Percentiles rank a stretch among this genome's conserved stretches.
Conservation (phyloP, 2,113 vertebrate genomes). For the Sorex fumeus region DNA sequence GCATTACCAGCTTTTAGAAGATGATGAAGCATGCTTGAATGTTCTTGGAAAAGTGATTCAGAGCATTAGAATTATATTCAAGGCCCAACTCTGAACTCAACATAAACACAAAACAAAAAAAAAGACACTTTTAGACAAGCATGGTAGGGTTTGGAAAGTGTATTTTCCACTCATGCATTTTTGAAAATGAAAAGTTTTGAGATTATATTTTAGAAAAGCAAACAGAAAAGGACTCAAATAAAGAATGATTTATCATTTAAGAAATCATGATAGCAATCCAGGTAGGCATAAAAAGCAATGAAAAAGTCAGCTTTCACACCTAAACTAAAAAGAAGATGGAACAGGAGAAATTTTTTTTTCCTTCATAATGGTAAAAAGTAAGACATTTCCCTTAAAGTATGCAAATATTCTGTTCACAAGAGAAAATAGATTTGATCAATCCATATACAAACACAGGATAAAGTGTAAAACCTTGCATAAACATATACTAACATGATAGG, state of each 20-base stretch:
- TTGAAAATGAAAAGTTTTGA: not conserved
- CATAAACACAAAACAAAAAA: not conserved
- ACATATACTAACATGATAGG: not conserved
- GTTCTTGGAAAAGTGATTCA: not conserved
- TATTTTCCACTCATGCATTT: not conserved
- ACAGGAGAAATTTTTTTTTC: not conserved
- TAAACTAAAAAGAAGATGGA: not conserved
- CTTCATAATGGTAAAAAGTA: not conserved
- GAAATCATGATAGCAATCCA: not conserved
- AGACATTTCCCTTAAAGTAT: not conserved
- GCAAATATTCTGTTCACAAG: not conserved
- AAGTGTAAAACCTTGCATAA: not conserved
- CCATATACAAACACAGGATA: not conserved
- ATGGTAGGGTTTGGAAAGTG: not conserved
- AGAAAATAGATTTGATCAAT: too few relatives aligned
- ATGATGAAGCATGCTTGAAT: not conserved
- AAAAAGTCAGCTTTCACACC: not conserved
- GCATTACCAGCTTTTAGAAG: not conserved
- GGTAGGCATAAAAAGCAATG: not conserved
- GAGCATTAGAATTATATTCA: not conserved
- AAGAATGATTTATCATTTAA: not conserved
- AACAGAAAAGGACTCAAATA: not conserved
- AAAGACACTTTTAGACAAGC: not conserved
- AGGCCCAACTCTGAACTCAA: not conserved
- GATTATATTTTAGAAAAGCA: not conserved